Base-by-base conservation (phyloP, 2,797 vertebrate species). In the Limosa lapponica region DNA sequence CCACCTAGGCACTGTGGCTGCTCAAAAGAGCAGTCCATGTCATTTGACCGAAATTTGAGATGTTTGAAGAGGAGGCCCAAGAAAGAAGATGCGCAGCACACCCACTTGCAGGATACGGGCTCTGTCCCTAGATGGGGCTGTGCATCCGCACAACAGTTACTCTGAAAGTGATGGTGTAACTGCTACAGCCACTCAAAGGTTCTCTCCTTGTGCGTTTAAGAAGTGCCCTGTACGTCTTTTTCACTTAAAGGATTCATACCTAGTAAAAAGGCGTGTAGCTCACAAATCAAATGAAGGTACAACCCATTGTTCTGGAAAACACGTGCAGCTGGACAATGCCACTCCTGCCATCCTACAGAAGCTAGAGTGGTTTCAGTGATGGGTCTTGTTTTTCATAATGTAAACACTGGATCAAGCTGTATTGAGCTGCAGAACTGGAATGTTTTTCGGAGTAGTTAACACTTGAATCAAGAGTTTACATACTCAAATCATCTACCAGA, bases 91-190 rank as follows among this genome's bases (percentile, higher is more conserved):
- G 15, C 24, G 13, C 30, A 59, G 46, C 9, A 36, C 30, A 73
- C 16, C 24, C 12, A 23, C 22, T 2, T 66, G 55, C 72, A 93
- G 20, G 22, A 62, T 2, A 13, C 32, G 1, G 18, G 24, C 67
- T 5, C 61, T 46, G 77, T 44, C 92, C 41, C 61, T 85, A 95
- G 95, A 44, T 86, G 85, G 87, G 52, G 92, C 79, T 89, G 54
- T 70, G 51, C 8, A 44, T 48, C 84, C 70, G n/a, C 41, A 66
- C 58, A 87, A 46, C 43, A 34, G 15, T 0, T 1, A 23, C 37
- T 43, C 5, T 23, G 34, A 44, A 32, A 5, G 37, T 0, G 14
- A 32, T 41, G 28, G 5, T 2, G 0, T 10, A 34, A 51, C 1
- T 0, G 19, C 9, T 73, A 54, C 16, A 59, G 52, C 54, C n/a